Evolutionary conservation across 2,888 invertebrate genomes (phyloP).

Genomic region (Trissolcus brochymenae): DNA sequence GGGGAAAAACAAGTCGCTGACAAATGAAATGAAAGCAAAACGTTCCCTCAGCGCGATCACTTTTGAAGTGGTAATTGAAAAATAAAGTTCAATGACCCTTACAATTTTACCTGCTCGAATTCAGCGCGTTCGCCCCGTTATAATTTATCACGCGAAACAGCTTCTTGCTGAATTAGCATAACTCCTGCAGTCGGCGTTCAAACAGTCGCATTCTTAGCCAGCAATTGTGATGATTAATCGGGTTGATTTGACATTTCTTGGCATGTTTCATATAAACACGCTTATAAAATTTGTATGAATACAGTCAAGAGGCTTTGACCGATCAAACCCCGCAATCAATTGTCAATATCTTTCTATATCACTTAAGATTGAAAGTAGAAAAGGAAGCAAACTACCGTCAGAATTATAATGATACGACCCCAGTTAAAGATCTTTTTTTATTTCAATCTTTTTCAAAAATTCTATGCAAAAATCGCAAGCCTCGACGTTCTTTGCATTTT

Average conservation of each 20-base stretch:
- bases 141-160: conserved; percentile 37
- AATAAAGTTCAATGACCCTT: conserved; percentile 39
- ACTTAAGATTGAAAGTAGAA: too few relatives aligned
- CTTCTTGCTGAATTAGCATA: conserved; percentile 49
- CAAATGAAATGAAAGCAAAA: neutral
- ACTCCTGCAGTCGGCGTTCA: conserved; percentile 35
- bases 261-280: conserved; percentile 39
- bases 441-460: too few relatives aligned
- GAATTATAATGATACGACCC: too few relatives aligned
- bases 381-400: too few relatives aligned
- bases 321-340: conserved; percentile 37
- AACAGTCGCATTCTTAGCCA: conserved; percentile 47
- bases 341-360: conserved; percentile 3
- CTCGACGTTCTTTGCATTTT: too few relatives aligned
- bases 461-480: too few relatives aligned
- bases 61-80: neutral
- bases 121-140: too few relatives aligned
- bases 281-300: conserved; percentile 48
- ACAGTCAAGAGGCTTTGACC: conserved; percentile 29
- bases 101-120: conserved; percentile 21
- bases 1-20: neutral
- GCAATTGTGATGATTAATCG: conserved; percentile 55
- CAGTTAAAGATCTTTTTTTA: too few relatives aligned
- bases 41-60: too few relatives aligned
- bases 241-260: conserved; percentile 48